Conservation (phyloP, 2,113 vertebrate genomes). For the Cricetomys ansorgei region DNA sequence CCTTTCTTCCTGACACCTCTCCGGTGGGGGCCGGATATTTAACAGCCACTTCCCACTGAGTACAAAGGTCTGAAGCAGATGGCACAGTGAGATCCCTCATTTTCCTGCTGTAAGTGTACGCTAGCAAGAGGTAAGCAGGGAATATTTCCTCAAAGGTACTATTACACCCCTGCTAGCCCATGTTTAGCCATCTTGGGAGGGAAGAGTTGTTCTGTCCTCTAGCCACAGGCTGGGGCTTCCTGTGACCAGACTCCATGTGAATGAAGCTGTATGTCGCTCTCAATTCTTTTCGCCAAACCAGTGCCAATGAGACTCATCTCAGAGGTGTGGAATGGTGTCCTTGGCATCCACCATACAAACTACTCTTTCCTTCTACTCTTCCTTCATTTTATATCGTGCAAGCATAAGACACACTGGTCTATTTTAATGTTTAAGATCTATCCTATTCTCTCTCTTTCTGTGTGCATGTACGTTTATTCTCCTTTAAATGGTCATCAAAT, state of each 20-base stretch:
- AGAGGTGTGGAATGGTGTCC: rapidly evolving
- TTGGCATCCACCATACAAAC: background rate
- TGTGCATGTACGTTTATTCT: background rate
- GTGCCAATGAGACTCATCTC: rapidly evolving
- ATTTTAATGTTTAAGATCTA: background rate
- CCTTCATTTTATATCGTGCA: background rate
- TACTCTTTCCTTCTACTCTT: background rate
- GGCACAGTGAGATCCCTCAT: background rate
- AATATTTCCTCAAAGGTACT: background rate
- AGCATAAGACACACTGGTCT: no score
- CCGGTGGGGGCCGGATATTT: background rate
- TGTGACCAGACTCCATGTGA: background rate
- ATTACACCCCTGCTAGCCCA: background rate
- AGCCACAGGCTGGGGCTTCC: background rate
- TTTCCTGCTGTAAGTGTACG: background rate
- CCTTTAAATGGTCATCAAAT: background rate
- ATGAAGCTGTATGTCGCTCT: background rate
- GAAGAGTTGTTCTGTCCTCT: background rate
- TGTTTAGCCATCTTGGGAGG: background rate
- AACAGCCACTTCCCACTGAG: background rate
- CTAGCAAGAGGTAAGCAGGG: background rate
- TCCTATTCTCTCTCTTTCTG: background rate
- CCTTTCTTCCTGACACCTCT: background rate
- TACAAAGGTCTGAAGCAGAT: background rate
- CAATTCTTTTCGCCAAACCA: background rate